Evolutionary conservation across 2,888 invertebrate genomes (phyloP).

Genomic region (Drosophila hawaiiensis): DNA sequence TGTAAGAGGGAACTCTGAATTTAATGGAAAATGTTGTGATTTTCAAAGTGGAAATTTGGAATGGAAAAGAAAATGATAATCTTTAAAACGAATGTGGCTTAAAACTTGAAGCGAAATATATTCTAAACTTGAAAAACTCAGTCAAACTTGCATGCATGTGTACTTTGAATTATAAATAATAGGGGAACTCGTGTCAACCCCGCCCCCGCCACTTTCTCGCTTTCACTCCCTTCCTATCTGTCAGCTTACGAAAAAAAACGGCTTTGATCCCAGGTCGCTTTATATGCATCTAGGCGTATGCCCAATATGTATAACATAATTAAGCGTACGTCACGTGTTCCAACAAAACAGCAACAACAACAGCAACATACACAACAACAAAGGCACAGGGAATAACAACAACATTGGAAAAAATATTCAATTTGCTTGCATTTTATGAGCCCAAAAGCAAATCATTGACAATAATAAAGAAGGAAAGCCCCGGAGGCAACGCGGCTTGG

Average conservation of each 20-base stretch:
- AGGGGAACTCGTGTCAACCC: not conserved
- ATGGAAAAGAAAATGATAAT: not conserved
- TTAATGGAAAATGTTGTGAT: not conserved
- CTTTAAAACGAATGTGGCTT: not conserved
- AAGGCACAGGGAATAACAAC: conserved; percentile 14
- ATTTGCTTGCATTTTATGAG: conserved; percentile 77
- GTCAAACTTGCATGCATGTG: not conserved
- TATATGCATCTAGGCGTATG: conserved; percentile 44
- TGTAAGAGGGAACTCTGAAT: not conserved
- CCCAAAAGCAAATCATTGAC: conserved; percentile 77
- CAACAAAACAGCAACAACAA: conserved; percentile 1
- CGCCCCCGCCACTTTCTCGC: not conserved
- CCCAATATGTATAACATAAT: conserved; percentile 50
- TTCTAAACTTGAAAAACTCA: not conserved
- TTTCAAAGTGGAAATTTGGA: not conserved
- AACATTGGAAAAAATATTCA: conserved; percentile 61
- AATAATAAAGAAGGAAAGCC: conserved; percentile 67
- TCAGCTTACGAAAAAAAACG: not conserved
- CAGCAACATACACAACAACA: not conserved
- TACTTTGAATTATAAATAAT: not conserved
- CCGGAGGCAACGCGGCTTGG: conserved; percentile 35
- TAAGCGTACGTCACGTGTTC: conserved; percentile 59
- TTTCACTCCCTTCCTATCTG: not conserved
- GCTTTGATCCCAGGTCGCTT: conserved; percentile 12
- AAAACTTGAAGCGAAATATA: not conserved